phyloP scores from a whole-genome alignment of 2,113 vertebrate genomes.

The Cisticola juncidis region DNA sequence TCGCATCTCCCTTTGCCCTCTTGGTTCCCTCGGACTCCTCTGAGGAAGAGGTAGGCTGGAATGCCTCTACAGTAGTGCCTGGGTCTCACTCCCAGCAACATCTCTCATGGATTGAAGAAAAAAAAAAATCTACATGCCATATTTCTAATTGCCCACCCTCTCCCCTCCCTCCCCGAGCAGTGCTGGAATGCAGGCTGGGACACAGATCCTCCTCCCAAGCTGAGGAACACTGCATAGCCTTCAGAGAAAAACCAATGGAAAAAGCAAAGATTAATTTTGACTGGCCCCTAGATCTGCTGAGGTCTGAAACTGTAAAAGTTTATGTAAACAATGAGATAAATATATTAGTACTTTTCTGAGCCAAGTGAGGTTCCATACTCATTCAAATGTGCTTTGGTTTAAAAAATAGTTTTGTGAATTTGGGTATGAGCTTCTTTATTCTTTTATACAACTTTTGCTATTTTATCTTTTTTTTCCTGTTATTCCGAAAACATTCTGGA shows the following conservation, averaged over 20 bases:
- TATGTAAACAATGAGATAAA: slow-evolving; percentile 99
- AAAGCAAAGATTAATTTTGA: slow-evolving; percentile 80
- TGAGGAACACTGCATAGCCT: background rate
- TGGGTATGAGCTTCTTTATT: slow-evolving; percentile 94
- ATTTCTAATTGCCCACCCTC: background rate
- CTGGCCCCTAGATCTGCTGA: slow-evolving; percentile 89
- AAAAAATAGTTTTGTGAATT: slow-evolving; percentile 99
- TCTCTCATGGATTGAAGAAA: background rate
- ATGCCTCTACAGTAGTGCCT: background rate
- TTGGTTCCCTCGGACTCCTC: background rate
- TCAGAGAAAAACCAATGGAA: slow-evolving; percentile 74
- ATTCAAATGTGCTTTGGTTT: slow-evolving; percentile 99
- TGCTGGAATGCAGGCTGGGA: slow-evolving; percentile 36
- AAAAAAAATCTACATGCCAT: background rate
- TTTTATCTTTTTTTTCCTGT: slow-evolving; percentile 78
- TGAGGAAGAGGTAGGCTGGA: background rate
- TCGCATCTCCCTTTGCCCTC: background rate
- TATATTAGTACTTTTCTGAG: slow-evolving; percentile 93
- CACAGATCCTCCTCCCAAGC: background rate
- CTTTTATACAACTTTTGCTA: slow-evolving; percentile 85
- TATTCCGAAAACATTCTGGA: slow-evolving; percentile 87
- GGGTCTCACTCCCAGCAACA: background rate
- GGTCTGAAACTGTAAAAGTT: slow-evolving; percentile 98
- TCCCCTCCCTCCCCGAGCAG: background rate
- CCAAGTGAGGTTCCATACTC: slow-evolving; percentile 92